These are phyloP conservation scores for Pithys albifrons DNA, from an alignment of 2,113 vertebrate genomes.

Conservation along the genomic window DNA sequence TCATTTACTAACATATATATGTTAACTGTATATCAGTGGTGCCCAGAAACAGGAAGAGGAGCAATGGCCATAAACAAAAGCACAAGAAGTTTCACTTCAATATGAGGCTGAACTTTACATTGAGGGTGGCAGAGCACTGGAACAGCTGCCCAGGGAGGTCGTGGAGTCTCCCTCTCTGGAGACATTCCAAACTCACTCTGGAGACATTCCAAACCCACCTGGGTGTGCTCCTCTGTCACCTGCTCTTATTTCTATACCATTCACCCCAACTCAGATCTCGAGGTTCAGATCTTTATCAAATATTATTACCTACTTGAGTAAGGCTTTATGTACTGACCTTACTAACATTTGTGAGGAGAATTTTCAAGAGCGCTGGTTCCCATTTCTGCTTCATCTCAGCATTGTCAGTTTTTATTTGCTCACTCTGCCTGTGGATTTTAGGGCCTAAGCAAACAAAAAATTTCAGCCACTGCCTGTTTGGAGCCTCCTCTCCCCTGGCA, in stretches of 20 bases:
- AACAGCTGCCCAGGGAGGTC: too few species aligned
- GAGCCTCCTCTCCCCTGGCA: not conserved
- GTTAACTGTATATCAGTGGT: not conserved
- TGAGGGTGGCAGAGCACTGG: too few species aligned
- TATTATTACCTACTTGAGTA: not conserved
- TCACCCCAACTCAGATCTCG: not conserved
- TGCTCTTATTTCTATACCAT: not conserved
- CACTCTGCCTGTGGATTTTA: not conserved
- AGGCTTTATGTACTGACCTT: not conserved
- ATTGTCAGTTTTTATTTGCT: not conserved
- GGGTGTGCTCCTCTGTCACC: not conserved
- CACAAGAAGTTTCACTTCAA: too few species aligned
- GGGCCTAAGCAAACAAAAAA: not conserved
- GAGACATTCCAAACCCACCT: not conserved
- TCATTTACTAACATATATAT: not conserved
- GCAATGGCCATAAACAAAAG: not conserved
- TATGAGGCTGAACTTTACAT: too few species aligned
- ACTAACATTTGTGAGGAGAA: not conserved
- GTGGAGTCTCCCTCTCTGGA: not conserved
- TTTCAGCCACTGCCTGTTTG: not conserved
- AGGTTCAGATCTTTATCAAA: not conserved
- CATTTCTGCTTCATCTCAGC: not conserved
- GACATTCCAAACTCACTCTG: too few species aligned
- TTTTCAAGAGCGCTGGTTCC: not conserved
- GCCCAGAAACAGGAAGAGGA: not conserved